phyloP scores from a whole-genome alignment of 2,888 invertebrate species.

The Synergus laeviventris region DNA sequence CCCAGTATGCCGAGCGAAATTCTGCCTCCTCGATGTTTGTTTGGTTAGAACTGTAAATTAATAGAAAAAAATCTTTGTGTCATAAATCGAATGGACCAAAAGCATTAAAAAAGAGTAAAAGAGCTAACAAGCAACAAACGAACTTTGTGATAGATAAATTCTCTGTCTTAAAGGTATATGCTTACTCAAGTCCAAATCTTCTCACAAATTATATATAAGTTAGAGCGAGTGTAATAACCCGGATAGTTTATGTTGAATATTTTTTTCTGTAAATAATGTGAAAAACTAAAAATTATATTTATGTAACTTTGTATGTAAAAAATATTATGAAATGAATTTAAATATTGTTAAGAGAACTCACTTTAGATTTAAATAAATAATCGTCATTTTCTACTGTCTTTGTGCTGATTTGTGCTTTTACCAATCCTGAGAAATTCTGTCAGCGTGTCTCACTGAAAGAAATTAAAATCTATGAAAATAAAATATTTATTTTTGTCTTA shows the following conservation, averaged over 20 bases:
- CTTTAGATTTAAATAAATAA: constrained; percentile 28
- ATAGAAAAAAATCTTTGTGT: not conserved
- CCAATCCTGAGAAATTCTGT: not conserved
- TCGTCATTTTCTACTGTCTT: not conserved
- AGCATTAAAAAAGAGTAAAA: not conserved
- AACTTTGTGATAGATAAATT: not conserved
- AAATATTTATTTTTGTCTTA: not conserved
- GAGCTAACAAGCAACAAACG: not conserved
- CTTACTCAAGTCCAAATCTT: not conserved
- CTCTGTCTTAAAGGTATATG: not conserved
- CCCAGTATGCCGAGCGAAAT: constrained; percentile 90
- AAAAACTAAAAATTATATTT: constrained; percentile 29
- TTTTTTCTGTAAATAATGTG: constrained; percentile 23
- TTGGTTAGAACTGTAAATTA: constrained; percentile 52
- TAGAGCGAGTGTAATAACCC: not conserved
- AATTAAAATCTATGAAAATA: not conserved
- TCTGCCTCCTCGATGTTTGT: constrained; percentile 89
- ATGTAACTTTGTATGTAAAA: not conserved
- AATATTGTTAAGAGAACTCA: not conserved
- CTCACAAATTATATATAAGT: constrained; percentile 17
- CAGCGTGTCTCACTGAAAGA: constrained; percentile 11
- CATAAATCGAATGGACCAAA: not conserved
- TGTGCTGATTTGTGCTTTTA: not conserved
- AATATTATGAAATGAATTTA: not conserved
- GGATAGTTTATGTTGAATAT: constrained; percentile 15